Percentiles rank a stretch among this genome's conserved stretches.
phyloP scores from a whole-genome alignment of 2,113 vertebrate genomes.

The Turdus rufiventris region DNA sequence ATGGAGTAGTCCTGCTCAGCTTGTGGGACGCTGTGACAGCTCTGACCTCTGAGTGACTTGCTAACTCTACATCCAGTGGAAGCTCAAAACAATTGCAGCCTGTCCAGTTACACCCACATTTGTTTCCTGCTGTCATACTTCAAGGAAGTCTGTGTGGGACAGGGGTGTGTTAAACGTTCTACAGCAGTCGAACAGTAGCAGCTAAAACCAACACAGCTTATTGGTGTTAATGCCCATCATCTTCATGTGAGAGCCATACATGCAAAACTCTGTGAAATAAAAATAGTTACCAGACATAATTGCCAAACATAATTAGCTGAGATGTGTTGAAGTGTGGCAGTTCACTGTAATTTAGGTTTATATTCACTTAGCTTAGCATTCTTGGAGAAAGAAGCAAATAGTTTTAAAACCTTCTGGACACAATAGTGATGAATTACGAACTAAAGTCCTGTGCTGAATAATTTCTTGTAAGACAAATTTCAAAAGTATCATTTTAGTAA shows the following conservation, averaged over 20 bases:
- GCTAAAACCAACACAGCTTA: neutral
- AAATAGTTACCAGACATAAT: neutral
- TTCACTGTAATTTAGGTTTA: neutral
- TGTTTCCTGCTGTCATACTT: conserved; percentile 4
- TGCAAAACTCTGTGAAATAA: neutral
- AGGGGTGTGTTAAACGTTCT: neutral
- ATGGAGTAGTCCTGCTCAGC: neutral
- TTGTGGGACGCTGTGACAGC: fast-evolving
- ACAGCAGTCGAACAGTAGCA: neutral
- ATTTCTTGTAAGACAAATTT: neutral
- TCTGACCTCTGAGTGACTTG: neutral
- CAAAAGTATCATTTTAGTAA: neutral
- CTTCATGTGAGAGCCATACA: neutral
- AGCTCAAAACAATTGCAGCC: conserved; percentile 8
- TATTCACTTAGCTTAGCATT: neutral
- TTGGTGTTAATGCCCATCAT: neutral
- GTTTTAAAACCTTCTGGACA: neutral
- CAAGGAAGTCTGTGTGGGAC: neutral
- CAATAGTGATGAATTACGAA: neutral
- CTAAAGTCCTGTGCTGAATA: neutral
- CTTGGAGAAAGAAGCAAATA: neutral
- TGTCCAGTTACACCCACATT: neutral
- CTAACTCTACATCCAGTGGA: neutral
- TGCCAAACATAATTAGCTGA: neutral
- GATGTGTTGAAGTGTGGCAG: neutral